A percentile compares a stretch with the other conserved stretches of the same genome.
Evolutionary conservation across 2,797 vertebrate species (phyloP).

Genomic region (Chromis chromis): DNA sequence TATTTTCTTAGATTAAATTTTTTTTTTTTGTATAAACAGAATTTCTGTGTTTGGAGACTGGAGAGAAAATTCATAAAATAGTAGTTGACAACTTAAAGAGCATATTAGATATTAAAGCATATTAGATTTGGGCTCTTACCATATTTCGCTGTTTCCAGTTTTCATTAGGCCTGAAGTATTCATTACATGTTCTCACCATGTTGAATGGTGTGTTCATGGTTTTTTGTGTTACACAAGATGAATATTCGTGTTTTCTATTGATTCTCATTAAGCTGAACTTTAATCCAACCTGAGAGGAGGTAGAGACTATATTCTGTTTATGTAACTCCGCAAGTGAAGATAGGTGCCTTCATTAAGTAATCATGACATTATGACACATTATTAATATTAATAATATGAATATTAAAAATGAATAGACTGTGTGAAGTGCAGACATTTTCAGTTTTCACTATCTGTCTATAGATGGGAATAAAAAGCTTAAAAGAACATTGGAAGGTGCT

Average conservation of each 20-base stretch:
- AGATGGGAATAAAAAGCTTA: not conserved
- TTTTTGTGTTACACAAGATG: not conserved
- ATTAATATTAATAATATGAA: constrained; percentile 52
- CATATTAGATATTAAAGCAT: too few relatives aligned
- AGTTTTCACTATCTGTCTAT: not conserved
- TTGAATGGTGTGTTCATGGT: not conserved
- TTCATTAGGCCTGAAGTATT: too few relatives aligned
- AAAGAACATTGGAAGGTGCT: not conserved
- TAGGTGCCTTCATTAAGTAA: constrained; percentile 46
- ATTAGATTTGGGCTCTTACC: too few relatives aligned
- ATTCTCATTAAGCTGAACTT: not conserved
- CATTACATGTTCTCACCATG: not conserved
- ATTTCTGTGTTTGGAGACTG: too few relatives aligned
- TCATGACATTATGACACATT: constrained; percentile 30
- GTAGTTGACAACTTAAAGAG: not conserved
- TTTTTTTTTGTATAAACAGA: too few relatives aligned
- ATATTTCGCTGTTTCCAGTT: too few relatives aligned
- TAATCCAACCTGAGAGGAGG: not conserved
- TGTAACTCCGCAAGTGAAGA: constrained; percentile 16
- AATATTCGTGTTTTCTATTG: not conserved
- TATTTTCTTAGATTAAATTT: too few relatives aligned
- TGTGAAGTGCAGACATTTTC: constrained; percentile 9
- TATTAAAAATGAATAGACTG: constrained; percentile 30
- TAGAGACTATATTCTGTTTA: not conserved
- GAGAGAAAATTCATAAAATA: not conserved